Percentiles rank a stretch among this genome's conserved stretches.
Conservation (phyloP, 2,888 invertebrate genomes). For the Himalopsyche japonica region DNA sequence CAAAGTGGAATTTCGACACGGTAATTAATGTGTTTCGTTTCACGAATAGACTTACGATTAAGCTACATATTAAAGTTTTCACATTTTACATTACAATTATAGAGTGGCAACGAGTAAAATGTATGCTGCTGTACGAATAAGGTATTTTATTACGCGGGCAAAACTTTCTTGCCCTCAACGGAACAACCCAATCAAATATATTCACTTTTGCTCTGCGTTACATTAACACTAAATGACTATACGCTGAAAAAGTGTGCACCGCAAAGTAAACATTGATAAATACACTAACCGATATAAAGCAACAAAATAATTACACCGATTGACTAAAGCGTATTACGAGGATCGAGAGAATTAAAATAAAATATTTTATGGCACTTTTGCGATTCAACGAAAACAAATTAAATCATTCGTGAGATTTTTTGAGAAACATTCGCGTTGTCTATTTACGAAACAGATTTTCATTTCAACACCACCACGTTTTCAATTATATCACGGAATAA, state of each 20-base stretch:
- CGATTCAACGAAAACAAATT: not conserved
- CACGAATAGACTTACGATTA: not conserved
- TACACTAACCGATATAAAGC: not conserved
- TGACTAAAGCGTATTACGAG: not conserved
- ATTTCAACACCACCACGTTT: no score
- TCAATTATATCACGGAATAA: no score
- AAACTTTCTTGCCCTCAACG: not conserved
- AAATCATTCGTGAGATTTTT: not conserved
- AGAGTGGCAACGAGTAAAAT: not conserved
- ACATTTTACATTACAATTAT: not conserved
- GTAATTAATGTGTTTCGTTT: not conserved
- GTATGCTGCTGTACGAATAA: not conserved
- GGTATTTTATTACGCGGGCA: not conserved
- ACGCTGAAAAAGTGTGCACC: no score
- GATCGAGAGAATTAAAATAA: not conserved
- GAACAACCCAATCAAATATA: no score
- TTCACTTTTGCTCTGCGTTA: no score
- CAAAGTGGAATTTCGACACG: not conserved
- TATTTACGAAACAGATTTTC: no score
- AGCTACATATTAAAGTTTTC: not conserved
- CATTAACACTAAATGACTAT: no score
- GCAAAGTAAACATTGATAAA: no score
- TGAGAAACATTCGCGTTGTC: no score
- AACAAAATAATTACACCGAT: not conserved
- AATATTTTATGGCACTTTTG: not conserved